Conservation (phyloP, 2,113 vertebrate species). For the Jaculus jaculus region DNA sequence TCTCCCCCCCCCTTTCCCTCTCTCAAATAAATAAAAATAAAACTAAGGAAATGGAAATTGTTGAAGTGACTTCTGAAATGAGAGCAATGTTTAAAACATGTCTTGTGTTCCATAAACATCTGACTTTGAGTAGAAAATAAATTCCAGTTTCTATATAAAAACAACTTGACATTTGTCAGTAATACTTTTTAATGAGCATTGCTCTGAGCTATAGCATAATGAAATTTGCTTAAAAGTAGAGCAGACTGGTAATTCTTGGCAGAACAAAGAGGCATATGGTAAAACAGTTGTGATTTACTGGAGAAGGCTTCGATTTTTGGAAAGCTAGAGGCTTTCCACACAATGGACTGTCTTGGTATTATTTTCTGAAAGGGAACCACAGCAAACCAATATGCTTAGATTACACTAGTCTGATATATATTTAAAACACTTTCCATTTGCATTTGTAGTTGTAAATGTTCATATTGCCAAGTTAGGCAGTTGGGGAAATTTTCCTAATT, state of each 20-base stretch:
- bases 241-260: slow-evolving; percentile 93
- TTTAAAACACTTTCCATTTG: slow-evolving; percentile 43
- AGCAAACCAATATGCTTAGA: slow-evolving; percentile 50
- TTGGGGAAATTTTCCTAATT: not conserved
- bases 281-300: slow-evolving; percentile 94
- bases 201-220: slow-evolving; percentile 93
- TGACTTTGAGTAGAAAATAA: slow-evolving; percentile 81
- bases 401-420: slow-evolving; percentile 38
- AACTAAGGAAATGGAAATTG: slow-evolving; percentile 27
- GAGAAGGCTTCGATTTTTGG: slow-evolving; percentile 86
- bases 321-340: slow-evolving; percentile 86
- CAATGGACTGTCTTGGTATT: slow-evolving; percentile 85
- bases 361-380: slow-evolving; percentile 76
- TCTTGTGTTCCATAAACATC: slow-evolving; percentile 78
- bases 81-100: slow-evolving; percentile 73
- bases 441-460: slow-evolving; percentile 38
- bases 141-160: slow-evolving; percentile 84
- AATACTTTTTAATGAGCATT: slow-evolving; percentile 93
- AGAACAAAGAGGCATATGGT: slow-evolving; percentile 94
- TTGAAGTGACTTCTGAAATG: slow-evolving; percentile 64
- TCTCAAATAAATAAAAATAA: no score
- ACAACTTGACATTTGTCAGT: slow-evolving; percentile 91
- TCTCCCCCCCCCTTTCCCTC: no score
- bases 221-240: slow-evolving; percentile 94
- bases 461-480: slow-evolving; percentile 12